These are phyloP conservation scores for Phylloscopus trochiloides DNA, from an alignment of 2,113 vertebrate genomes.

Conservation along the genomic window DNA sequence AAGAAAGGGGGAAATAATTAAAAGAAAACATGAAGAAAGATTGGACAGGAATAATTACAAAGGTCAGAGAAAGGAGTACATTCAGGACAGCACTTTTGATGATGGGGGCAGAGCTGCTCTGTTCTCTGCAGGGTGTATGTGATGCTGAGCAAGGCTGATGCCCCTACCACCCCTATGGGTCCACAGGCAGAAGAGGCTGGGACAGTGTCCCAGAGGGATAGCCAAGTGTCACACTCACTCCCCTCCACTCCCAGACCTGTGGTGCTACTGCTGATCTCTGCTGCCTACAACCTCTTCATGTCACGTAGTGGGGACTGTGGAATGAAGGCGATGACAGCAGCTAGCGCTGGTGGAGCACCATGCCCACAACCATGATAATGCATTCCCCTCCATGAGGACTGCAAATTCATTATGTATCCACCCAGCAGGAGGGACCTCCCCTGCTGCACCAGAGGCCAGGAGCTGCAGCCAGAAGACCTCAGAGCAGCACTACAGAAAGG, in stretches of 20 bases:
- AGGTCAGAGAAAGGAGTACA: slow-evolving; percentile 69
- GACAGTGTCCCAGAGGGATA: not conserved
- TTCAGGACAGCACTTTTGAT: not conserved
- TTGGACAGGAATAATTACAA: slow-evolving; percentile 74
- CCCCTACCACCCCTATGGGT: accelerated
- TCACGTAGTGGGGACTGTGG: accelerated
- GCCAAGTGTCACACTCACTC: accelerated
- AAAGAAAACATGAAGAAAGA: slow-evolving; percentile 66
- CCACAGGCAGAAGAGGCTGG: accelerated
- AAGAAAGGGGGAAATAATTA: slow-evolving; percentile 50
- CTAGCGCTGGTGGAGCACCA: accelerated
- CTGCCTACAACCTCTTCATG: accelerated
- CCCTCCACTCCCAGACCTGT: not conserved
- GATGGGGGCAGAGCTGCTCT: not conserved
- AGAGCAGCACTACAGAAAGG: not conserved
- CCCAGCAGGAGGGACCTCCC: not conserved
- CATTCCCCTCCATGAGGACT: accelerated
- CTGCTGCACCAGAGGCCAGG: not conserved
- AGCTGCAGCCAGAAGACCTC: not conserved
- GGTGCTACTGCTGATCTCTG: accelerated
- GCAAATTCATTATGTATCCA: not conserved
- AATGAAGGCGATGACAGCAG: accelerated
- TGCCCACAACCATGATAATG: accelerated
- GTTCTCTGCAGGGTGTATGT: not conserved
- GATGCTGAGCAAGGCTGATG: not conserved